Evolutionary conservation across 2,113 vertebrate species (phyloP).

Genomic region (Budorcas taxicolor): DNA sequence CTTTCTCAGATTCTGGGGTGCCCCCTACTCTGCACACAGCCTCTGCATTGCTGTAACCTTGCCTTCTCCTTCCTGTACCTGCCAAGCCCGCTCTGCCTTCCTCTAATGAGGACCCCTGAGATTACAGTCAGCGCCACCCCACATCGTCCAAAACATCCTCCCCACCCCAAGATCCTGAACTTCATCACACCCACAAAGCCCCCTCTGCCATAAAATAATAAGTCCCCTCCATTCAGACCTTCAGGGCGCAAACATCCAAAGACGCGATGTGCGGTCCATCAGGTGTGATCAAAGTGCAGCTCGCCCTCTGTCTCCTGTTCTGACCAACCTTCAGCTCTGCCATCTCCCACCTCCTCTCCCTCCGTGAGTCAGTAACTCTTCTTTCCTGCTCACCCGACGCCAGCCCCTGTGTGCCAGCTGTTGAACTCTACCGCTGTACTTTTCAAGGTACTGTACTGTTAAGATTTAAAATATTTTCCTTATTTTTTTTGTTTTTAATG

Average conservation of each 20-base stretch:
- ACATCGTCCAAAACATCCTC: not conserved
- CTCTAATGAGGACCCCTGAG: not conserved
- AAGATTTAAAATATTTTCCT: not conserved
- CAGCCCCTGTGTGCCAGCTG: not conserved
- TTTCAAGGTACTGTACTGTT: not conserved
- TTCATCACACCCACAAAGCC: not conserved
- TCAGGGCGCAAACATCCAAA: not conserved
- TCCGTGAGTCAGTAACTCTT: not conserved
- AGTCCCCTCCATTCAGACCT: not conserved
- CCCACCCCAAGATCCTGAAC: no score
- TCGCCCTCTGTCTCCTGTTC: not conserved
- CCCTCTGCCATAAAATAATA: not conserved
- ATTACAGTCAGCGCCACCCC: not conserved
- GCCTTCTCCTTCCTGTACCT: no score
- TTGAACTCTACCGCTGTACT: not conserved
- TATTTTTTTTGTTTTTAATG: not conserved
- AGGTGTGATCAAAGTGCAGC: not conserved
- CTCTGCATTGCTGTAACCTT: not conserved
- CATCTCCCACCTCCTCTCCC: not conserved
- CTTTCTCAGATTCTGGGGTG: not conserved
- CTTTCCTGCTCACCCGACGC: not conserved
- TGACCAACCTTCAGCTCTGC: not conserved
- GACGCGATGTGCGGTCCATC: fast-evolving
- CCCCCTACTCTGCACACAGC: not conserved
- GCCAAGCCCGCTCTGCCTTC: not conserved